Percentiles rank a stretch among this genome's conserved stretches.
Evolutionary conservation across 2,797 vertebrate species (phyloP).

Genomic region (Pyrocephalus nanus): DNA sequence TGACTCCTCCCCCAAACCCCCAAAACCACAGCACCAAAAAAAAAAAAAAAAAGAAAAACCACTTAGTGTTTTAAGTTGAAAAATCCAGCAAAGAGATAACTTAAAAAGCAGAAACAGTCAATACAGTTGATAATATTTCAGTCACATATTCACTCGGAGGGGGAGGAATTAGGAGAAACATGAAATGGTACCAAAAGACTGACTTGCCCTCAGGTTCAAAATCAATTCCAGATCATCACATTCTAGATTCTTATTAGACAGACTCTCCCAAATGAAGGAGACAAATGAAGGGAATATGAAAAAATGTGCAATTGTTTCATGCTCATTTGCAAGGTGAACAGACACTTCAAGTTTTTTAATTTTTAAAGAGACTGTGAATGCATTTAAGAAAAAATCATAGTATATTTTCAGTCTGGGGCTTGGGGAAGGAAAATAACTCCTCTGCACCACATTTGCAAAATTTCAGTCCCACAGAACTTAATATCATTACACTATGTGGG

Average conservation of each 20-base stretch:
- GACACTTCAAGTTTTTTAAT: background rate
- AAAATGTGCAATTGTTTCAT: background rate
- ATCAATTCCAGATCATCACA: background rate
- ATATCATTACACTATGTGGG: background rate
- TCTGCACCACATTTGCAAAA: background rate
- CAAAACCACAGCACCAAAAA: background rate
- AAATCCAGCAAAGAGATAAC: background rate
- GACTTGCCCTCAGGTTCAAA: background rate
- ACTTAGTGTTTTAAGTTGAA: background rate
- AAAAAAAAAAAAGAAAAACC: no score
- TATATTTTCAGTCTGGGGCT: background rate
- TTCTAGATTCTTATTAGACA: background rate
- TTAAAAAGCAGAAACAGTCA: background rate
- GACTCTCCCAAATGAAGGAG: background rate
- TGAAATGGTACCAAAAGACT: background rate
- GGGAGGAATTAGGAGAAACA: background rate
- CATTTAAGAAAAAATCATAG: background rate
- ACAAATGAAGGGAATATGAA: background rate
- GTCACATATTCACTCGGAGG: background rate
- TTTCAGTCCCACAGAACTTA: background rate
- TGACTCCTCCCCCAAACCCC: background rate
- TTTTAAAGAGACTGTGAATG: background rate
- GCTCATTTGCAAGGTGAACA: background rate
- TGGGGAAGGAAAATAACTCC: rapidly evolving
- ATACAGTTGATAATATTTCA: background rate